Base-by-base conservation (phyloP, 23 tunicate species). In the Clavelina lepadiformis region DNA sequence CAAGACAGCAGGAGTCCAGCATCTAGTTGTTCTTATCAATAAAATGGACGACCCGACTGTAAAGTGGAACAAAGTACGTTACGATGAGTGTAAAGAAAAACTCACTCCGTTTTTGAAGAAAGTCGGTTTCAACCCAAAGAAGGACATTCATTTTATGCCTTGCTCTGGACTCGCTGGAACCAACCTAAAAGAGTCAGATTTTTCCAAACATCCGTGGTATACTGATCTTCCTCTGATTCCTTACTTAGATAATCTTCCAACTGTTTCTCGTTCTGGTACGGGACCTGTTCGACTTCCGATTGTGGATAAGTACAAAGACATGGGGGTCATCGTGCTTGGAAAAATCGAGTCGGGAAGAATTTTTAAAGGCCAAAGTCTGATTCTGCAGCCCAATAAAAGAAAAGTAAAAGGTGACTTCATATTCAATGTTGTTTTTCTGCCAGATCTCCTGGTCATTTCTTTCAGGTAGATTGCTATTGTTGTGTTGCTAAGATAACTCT, bases 1-100 rank as follows among this genome's bases (percentile, higher is more conserved):
- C 0, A 94, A 86, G 76, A 82, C 91, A 0, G 91, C 94, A 30
- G 99, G 99, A 28, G 94, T 94, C 2, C 86, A 86, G 54, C 89
- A 77, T 49, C 72, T 94, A 0, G 62, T 94, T 35, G 91, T 94
- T 0, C 65, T 88, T 18, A 91, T 94, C 33, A 94, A 94, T 45
- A 94, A 94, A 94, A 94, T 94, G 99, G 99, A 94, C 57, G 99
- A 94, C 58, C 58, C 95, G 28, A 86, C 95, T 54, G 98, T 93
- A 0, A 65, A 80, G 46, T 94, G 99, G 99, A 76, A 65, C 38
- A 30, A 72, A 24, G 75, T 51, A 31, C 76, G 99, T 11, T 94
- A 86, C 58, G 71, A 94, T 44, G 95, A 94, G 58, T 86, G 94
- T 61, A 75, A 75, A 58, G 95, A 77, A 38, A 86, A 86, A 66